A percentile compares a stretch with the other conserved stretches of the same genome.
phyloP scores from a whole-genome alignment of 2,113 vertebrate species.

The Pygoscelis antarcticus region DNA sequence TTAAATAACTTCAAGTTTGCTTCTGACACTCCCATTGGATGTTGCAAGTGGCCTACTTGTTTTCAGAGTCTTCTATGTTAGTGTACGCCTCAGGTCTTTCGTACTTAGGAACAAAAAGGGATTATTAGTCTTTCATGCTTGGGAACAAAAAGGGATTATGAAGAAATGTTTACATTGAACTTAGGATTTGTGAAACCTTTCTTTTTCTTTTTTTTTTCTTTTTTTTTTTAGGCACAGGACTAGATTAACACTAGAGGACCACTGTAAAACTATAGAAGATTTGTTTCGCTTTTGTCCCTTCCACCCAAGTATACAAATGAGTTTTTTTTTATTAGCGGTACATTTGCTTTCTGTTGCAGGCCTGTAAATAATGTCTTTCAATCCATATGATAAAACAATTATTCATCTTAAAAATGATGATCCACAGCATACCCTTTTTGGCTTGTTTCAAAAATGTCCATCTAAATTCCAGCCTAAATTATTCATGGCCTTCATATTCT shows the following conservation, averaged over 20 bases:
- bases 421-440: background rate
- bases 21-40: background rate
- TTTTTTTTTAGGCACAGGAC: no score
- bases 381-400: background rate
- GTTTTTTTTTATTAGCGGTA: background rate
- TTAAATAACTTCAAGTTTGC: background rate
- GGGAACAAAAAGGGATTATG: background rate
- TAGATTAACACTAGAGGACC: background rate
- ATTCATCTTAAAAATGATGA: background rate
- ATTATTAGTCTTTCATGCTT: background rate
- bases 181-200: background rate
- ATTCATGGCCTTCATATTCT: background rate
- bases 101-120: background rate
- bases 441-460: background rate
- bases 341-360: background rate
- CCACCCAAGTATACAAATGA: background rate
- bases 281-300: background rate
- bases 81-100: background rate
- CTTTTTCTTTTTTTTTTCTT: no score
- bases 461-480: background rate
- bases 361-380: background rate
- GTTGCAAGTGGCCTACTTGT: background rate
- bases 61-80: background rate
- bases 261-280: background rate
- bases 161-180: background rate